Conservation (phyloP, 2,797 vertebrate genomes). For the Dryobates pubescens region DNA sequence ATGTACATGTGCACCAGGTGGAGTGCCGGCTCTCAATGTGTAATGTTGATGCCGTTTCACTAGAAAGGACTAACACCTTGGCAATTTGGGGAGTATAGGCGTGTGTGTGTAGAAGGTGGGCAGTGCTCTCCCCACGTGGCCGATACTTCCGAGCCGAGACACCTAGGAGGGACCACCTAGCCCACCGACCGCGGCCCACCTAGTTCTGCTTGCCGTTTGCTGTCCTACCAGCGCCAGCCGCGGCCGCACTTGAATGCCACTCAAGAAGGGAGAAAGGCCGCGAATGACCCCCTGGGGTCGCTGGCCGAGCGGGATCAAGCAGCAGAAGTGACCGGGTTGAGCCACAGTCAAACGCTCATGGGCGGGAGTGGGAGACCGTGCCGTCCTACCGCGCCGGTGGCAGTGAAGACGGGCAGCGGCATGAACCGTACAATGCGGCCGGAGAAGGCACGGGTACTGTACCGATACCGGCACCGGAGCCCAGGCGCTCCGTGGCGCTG, state of each 20-base stretch:
- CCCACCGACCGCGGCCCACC: no score
- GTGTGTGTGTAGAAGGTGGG: no score
- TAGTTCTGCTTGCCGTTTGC: neutral
- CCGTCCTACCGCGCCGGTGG: neutral
- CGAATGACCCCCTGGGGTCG: neutral
- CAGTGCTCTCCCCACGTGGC: neutral
- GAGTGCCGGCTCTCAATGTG: neutral
- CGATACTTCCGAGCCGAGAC: neutral
- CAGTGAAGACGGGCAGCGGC: no score
- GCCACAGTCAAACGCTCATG: neutral
- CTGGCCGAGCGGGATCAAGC: neutral
- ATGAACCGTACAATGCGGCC: neutral
- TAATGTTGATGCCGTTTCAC: neutral
- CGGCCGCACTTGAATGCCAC: no score
- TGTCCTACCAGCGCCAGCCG: neutral
- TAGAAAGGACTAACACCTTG: neutral
- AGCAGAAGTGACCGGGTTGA: neutral
- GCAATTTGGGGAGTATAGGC: no score
- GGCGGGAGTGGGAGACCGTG: no score
- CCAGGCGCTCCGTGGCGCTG: no score
- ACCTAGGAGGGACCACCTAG: neutral
- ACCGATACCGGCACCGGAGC: neutral
- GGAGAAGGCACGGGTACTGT: no score
- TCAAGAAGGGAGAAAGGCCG: fast-evolving
- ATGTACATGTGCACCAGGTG: no score